Percentiles rank a stretch among this genome's conserved stretches.
phyloP scores from a whole-genome alignment of 2,888 invertebrate species.

The Drosophila neotestacea region DNA sequence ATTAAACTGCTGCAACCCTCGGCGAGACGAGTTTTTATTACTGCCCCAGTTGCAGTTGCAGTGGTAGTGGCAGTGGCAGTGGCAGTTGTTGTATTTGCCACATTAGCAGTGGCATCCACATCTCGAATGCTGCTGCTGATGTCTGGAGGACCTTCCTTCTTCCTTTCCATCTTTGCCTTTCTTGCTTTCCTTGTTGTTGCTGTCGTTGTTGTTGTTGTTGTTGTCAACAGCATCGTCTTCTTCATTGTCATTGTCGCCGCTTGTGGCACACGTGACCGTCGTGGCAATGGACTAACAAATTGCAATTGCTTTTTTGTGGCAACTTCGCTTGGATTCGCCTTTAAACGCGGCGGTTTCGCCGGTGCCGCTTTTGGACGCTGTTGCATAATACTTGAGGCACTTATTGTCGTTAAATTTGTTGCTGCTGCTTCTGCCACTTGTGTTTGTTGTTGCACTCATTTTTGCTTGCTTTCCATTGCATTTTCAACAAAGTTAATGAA shows the following conservation, averaged over 20 bases:
- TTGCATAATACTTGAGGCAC: slow-evolving; percentile 51
- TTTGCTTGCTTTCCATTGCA: slow-evolving; percentile 49
- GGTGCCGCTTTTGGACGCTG: slow-evolving; percentile 52
- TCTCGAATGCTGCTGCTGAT: slow-evolving; percentile 33
- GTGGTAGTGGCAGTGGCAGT: background rate
- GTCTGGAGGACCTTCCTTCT: slow-evolving; percentile 20
- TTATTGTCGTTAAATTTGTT: slow-evolving; percentile 25
- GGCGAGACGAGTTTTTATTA: slow-evolving; percentile 85
- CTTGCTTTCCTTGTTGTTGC: slow-evolving; percentile 28
- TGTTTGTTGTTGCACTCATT: slow-evolving; percentile 51
- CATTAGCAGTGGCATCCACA: slow-evolving; percentile 19
- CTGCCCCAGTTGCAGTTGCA: slow-evolving; percentile 11
- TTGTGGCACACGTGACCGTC: slow-evolving; percentile 47
- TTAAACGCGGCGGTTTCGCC: slow-evolving; percentile 59
- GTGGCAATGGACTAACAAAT: slow-evolving; percentile 78
- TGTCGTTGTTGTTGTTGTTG: slow-evolving; percentile 25
- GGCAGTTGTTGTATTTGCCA: slow-evolving; percentile 31
- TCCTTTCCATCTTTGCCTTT: background rate
- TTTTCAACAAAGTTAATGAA: slow-evolving; percentile 43
- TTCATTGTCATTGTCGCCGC: slow-evolving; percentile 30
- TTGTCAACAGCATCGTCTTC: slow-evolving; percentile 25
- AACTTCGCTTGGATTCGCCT: slow-evolving; percentile 20
- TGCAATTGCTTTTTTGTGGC: slow-evolving; percentile 76
- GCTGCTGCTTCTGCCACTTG: slow-evolving; percentile 21
- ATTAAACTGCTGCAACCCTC: slow-evolving; percentile 94